Conservation (phyloP, 2,113 vertebrate species). For the Gymnobelideus leadbeateri region DNA sequence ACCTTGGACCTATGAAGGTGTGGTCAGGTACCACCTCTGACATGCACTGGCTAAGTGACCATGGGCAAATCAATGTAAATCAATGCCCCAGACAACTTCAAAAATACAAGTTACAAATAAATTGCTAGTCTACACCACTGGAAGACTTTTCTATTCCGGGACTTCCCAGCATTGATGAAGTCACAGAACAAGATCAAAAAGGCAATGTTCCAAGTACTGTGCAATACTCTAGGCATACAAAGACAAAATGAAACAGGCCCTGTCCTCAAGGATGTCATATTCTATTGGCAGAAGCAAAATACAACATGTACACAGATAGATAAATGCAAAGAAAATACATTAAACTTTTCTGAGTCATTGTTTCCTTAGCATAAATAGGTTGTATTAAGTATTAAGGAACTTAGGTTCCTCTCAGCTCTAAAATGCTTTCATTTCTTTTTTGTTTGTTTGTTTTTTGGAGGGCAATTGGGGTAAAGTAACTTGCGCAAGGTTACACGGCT, state of each 20-base stretch:
- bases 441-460: too few species aligned
- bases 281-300: background rate
- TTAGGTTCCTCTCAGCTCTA: background rate
- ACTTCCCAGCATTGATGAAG: background rate
- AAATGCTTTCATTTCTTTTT: background rate
- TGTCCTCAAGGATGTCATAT: background rate
- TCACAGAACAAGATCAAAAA: background rate
- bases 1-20: background rate
- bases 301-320: background rate
- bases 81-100: background rate
- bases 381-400: background rate
- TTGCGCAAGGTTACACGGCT: too few species aligned
- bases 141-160: background rate
- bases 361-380: background rate
- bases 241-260: background rate
- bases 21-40: background rate
- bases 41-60: background rate
- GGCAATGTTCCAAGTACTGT: background rate
- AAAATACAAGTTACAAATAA: background rate
- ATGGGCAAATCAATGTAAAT: background rate
- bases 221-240: background rate
- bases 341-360: background rate
- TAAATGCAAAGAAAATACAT: background rate
- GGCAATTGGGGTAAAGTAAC: too few species aligned
- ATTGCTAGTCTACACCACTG: background rate